Evolutionary conservation across 2,113 vertebrate species (phyloP).

Genomic region (Alethe diademata): DNA sequence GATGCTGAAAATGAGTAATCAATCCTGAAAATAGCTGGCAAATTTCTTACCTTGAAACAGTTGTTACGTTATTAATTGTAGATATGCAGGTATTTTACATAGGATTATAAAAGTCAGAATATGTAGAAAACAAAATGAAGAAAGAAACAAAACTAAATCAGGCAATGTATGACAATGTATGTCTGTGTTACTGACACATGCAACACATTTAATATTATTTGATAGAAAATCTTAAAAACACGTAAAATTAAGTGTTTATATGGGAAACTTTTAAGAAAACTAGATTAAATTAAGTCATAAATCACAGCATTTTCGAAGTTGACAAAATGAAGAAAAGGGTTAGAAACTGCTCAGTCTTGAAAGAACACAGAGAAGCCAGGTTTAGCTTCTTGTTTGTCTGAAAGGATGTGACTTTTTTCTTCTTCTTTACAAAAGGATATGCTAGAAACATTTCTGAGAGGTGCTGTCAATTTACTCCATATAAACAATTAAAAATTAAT

Average conservation of each 20-base stretch:
- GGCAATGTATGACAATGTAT: not conserved
- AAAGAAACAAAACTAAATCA: not conserved
- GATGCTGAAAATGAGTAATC: not conserved
- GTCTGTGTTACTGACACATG: not conserved
- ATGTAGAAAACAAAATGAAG: not conserved
- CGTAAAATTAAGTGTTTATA: not conserved
- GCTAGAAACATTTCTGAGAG: not conserved
- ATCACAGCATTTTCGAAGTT: not conserved
- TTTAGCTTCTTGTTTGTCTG: not conserved
- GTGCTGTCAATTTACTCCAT: not conserved
- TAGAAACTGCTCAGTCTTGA: not conserved
- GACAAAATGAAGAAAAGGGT: not conserved
- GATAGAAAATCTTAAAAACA: not conserved
- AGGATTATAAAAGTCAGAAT: not conserved
- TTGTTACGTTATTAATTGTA: not conserved
- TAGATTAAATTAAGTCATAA: not conserved
- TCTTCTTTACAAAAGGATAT: not conserved
- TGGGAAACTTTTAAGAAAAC: not conserved
- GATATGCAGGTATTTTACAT: not conserved
- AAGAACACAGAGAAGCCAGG: not conserved
- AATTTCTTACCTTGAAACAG: not conserved
- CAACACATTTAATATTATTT: not conserved
- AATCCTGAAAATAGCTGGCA: not conserved
- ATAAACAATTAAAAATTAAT: constrained; percentile 27
- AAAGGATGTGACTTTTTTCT: not conserved